Percentiles rank a stretch among this genome's conserved stretches.
Conservation (phyloP, 2,888 invertebrate species). For the Furcula furcula region DNA sequence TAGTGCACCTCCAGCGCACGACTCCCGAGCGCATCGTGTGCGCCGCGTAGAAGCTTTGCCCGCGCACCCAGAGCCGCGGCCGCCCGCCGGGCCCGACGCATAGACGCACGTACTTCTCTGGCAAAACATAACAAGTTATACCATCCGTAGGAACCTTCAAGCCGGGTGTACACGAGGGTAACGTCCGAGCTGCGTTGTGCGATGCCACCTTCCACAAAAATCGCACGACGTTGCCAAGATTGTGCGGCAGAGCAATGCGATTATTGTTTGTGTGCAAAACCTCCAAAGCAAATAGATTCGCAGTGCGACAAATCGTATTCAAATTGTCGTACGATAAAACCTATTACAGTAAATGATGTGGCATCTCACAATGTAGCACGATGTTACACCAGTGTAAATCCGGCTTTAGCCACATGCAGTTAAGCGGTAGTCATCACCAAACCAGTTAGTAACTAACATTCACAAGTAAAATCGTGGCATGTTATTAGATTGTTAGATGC, state of each 20-base stretch:
- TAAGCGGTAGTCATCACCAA: conserved; percentile 8
- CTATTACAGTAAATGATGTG: too few species aligned
- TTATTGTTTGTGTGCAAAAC: too few species aligned
- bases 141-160: conserved; percentile 11
- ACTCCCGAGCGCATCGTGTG: conserved; percentile 77
- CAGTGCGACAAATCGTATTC: too few species aligned
- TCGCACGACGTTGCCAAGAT: too few species aligned
- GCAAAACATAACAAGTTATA: conserved; percentile 28
- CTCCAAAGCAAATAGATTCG: too few species aligned
- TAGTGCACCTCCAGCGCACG: conserved; percentile 75
- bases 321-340: too few species aligned
- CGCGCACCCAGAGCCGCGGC: conserved; percentile 73
- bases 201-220: too few species aligned
- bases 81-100: conserved; percentile 74
- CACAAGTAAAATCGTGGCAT: conserved; percentile 10
- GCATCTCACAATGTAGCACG: too few species aligned
- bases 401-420: conserved; percentile 28
- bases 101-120: conserved; percentile 65
- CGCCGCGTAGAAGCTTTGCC: conserved; percentile 75
- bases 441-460: neutral
- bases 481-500: conserved; percentile 20
- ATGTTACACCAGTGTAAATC: too few species aligned
- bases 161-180: conserved; percentile 8
- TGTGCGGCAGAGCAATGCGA: too few species aligned
- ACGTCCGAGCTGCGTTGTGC: too few species aligned